Percentiles rank a stretch among this genome's conserved stretches.
These are phyloP conservation scores for Epinephelus malabaricus DNA, from an alignment of 2,797 vertebrate genomes.

Conservation along the genomic window DNA sequence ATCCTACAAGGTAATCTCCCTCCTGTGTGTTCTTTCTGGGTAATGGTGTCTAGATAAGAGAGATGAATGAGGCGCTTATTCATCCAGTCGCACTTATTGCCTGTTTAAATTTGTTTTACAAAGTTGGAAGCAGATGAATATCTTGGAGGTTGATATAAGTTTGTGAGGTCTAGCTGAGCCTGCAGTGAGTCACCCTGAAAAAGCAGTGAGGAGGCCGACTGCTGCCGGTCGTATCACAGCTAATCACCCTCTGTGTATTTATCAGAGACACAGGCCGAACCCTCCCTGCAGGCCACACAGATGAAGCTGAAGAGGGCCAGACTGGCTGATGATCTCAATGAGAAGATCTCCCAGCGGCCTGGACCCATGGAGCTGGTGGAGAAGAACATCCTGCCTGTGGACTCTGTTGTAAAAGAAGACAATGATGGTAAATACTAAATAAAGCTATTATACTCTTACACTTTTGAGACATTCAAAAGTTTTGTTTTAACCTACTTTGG, in stretches of 20 bases:
- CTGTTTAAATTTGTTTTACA: slow-evolving; percentile 47
- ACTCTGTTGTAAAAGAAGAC: slow-evolving; percentile 89
- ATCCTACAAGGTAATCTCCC: slow-evolving; percentile 92
- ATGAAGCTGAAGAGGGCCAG: slow-evolving; percentile 96
- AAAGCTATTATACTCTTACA: background rate
- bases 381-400: slow-evolving; percentile 97
- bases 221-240: slow-evolving; percentile 25
- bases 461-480: background rate
- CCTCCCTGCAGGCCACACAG: slow-evolving; percentile 96
- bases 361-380: slow-evolving; percentile 97
- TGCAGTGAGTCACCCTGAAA: slow-evolving; percentile 62
- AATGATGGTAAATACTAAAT: slow-evolving; percentile 84
- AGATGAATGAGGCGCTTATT: slow-evolving; percentile 45
- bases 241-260: slow-evolving; percentile 54
- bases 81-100: slow-evolving; percentile 27
- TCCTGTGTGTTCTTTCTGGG: slow-evolving; percentile 16
- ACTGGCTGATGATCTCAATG: slow-evolving; percentile 94
- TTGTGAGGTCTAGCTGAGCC: slow-evolving; percentile 38
- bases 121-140: slow-evolving; percentile 34
- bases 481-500: slow-evolving; percentile 9
- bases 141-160: slow-evolving; percentile 5
- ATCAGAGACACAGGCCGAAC: slow-evolving; percentile 93
- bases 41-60: slow-evolving; percentile 19
- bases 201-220: slow-evolving; percentile 26
- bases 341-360: slow-evolving; percentile 95